Percentiles rank a stretch among this genome's conserved stretches.
phyloP scores from a whole-genome alignment of 35 echinoderm and acorn worm genomes.

The Lytechinus pictus region DNA sequence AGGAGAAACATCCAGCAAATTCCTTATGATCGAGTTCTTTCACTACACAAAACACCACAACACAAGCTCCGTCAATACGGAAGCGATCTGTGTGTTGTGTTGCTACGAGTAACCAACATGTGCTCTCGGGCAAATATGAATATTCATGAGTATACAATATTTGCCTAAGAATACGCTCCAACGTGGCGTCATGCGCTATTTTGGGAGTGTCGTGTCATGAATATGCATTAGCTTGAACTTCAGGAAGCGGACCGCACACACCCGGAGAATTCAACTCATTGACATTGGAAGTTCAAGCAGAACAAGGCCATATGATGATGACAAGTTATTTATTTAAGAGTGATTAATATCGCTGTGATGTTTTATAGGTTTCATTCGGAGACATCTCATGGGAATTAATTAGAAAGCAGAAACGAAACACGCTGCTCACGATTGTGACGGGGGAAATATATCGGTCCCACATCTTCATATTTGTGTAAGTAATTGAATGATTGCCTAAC shows the following conservation, averaged over 20 bases:
- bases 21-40: background rate
- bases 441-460: background rate
- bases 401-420: background rate
- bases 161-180: background rate
- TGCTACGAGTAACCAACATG: slow-evolving; percentile 29
- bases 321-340: background rate
- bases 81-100: slow-evolving; percentile 51
- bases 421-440: background rate
- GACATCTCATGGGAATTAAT: background rate
- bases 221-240: background rate
- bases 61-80: background rate
- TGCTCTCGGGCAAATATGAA: background rate
- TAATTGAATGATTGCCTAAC: too few relatives aligned
- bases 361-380: background rate
- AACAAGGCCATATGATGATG: background rate
- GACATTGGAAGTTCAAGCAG: background rate
- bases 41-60: background rate
- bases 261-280: background rate
- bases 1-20: background rate
- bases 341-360: background rate
- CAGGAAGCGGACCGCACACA: background rate
- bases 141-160: background rate
- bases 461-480: background rate
- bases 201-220: background rate
- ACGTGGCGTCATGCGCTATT: background rate